phyloP scores from a whole-genome alignment of 2,888 invertebrate species.

The Conistra vaccinii region DNA sequence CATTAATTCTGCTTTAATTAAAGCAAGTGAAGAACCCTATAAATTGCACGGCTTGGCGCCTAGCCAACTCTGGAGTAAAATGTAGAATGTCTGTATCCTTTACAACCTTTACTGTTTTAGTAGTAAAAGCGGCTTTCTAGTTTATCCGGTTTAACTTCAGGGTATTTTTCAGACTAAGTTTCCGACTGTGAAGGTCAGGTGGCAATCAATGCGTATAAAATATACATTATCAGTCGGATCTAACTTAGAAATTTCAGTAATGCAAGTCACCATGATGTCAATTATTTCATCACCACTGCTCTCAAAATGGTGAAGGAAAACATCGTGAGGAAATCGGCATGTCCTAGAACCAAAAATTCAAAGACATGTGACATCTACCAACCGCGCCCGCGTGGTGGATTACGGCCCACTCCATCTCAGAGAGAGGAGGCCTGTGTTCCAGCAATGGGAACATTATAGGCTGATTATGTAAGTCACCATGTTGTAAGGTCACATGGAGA shows the following conservation, averaged over 20 bases:
- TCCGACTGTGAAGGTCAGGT: conserved; percentile 21
- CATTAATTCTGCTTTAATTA: conserved; percentile 38
- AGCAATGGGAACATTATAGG: too few relatives aligned
- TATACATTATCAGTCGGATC: conserved; percentile 20
- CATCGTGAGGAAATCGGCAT: too few relatives aligned
- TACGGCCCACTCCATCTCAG: too few relatives aligned
- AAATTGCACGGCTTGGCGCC: conserved; percentile 42
- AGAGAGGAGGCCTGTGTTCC: too few relatives aligned
- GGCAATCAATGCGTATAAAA: conserved; percentile 28
- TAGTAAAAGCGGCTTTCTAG: conserved; percentile 20
- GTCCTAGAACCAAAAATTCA: too few relatives aligned
- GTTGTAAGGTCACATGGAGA: too few relatives aligned
- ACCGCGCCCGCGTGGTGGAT: too few relatives aligned
- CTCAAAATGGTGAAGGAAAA: too few relatives aligned
- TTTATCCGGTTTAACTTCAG: not conserved
- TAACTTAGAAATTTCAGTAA: conserved; percentile 7
- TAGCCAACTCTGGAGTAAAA: conserved; percentile 32
- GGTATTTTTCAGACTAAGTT: not conserved
- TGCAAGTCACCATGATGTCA: not conserved
- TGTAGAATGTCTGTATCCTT: conserved; percentile 4
- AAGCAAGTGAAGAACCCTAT: conserved; percentile 30
- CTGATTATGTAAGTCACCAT: not conserved
- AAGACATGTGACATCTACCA: too few relatives aligned
- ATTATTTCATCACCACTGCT: too few relatives aligned
- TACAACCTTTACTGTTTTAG: not conserved